Evolutionary conservation across 2,113 vertebrate species (phyloP).

Genomic region (Rutilus rutilus): DNA sequence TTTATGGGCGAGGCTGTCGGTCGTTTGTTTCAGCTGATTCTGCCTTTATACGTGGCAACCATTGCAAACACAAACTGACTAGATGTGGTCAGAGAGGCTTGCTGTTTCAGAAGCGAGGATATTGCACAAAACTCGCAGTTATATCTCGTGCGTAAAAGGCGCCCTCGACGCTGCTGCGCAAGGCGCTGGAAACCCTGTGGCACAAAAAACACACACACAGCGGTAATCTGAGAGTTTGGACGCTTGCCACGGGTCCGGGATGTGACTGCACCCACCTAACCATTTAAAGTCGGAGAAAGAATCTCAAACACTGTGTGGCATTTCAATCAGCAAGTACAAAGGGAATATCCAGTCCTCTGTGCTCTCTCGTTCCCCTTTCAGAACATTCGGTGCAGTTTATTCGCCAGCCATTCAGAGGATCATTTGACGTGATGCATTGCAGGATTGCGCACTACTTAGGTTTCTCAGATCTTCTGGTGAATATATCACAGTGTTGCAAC

Average conservation of each 20-base stretch:
- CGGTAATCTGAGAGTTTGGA: conserved; percentile 59
- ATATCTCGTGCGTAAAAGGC: conserved; percentile 10
- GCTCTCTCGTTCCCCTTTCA: conserved; percentile 46
- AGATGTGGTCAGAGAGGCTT: neutral
- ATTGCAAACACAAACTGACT: neutral
- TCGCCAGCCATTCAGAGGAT: conserved; percentile 52
- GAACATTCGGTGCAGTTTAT: conserved; percentile 56
- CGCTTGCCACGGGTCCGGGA: conserved; percentile 64
- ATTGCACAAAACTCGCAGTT: conserved; percentile 22
- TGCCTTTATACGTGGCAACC: conserved; percentile 7
- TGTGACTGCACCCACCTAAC: conserved; percentile 61
- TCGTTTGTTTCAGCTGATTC: neutral
- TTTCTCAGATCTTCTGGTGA: conserved; percentile 32
- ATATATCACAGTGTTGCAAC: conserved; percentile 32
- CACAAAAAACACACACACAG: conserved; percentile 49
- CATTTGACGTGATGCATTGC: conserved; percentile 52
- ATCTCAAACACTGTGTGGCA: conserved; percentile 46
- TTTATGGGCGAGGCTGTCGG: conserved; percentile 74
- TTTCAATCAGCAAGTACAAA: conserved; percentile 56
- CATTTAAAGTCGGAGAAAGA: conserved; percentile 75
- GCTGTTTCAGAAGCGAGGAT: neutral
- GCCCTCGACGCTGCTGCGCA: conserved; percentile 39
- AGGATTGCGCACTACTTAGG: conserved; percentile 41
- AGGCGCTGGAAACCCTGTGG: conserved; percentile 30
- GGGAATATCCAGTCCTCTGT: conserved; percentile 48